Evolutionary conservation across 1,140 invertebrate genomes (phyloP).

Genomic region (Antheraea pernyi): DNA sequence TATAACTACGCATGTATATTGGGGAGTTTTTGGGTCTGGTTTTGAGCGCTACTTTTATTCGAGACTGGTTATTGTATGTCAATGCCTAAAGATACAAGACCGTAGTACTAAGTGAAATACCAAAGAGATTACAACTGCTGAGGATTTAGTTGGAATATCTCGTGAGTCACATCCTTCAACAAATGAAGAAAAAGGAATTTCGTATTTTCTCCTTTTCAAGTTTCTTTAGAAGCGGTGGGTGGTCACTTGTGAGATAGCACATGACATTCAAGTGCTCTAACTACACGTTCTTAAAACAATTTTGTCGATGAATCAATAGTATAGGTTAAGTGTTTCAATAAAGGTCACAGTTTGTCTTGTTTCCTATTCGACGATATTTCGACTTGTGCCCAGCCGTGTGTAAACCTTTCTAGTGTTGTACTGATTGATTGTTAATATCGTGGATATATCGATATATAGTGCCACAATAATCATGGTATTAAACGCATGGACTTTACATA

Average conservation of each 20-base stretch:
- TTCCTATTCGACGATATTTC: slow-evolving; percentile 4
- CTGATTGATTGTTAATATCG: not conserved
- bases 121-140: too few relatives aligned
- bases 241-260: not conserved
- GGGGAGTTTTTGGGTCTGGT: too few relatives aligned
- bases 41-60: too few relatives aligned
- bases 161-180: too few relatives aligned
- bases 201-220: too few relatives aligned
- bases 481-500: too few relatives aligned
- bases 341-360: not conserved
- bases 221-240: not conserved
- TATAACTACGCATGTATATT: too few relatives aligned
- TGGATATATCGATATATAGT: not conserved
- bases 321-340: not conserved
- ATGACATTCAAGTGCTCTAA: not conserved
- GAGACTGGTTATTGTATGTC: too few relatives aligned
- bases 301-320: not conserved
- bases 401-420: not conserved
- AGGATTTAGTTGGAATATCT: too few relatives aligned
- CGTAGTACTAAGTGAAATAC: too few relatives aligned
- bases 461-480: not conserved
- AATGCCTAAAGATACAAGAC: too few relatives aligned
- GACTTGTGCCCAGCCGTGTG: not conserved
- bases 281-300: not conserved
- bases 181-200: too few relatives aligned